A percentile compares a stretch with the other conserved stretches of the same genome.
phyloP scores from a whole-genome alignment of 1,140 invertebrate genomes.

The Atta texana region DNA sequence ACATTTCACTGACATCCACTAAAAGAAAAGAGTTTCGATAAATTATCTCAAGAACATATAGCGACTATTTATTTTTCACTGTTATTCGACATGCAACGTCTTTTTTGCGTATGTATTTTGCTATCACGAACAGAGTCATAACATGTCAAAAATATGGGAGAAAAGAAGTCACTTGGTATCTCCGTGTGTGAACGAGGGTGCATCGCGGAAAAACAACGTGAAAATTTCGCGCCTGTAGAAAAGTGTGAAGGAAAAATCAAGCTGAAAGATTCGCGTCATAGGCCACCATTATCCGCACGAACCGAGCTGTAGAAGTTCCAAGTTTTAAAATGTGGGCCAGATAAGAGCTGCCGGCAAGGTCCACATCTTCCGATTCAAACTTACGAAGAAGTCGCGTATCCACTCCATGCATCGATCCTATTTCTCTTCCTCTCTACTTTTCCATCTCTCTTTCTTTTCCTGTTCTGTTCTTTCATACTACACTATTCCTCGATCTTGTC shows the following conservation, averaged over 20 bases:
- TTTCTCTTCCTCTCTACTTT: constrained; percentile 3
- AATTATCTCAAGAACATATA: constrained; percentile 37
- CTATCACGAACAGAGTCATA: constrained; percentile 15
- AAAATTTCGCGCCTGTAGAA: constrained; percentile 26
- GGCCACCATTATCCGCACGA: constrained; percentile 50
- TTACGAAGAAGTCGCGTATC: constrained; percentile 73
- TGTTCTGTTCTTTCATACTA: neutral
- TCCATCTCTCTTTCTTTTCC: neutral
- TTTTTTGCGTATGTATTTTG: constrained; percentile 35
- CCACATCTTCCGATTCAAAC: constrained; percentile 76
- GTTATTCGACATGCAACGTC: constrained; percentile 49
- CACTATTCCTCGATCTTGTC: neutral
- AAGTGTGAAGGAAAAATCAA: neutral
- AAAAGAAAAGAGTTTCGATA: constrained; percentile 46
- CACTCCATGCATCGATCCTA: constrained; percentile 67
- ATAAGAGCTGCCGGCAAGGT: constrained; percentile 71
- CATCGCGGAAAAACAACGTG: neutral
- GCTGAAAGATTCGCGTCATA: constrained; percentile 62
- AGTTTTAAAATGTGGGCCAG: constrained; percentile 77
- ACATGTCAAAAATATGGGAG: neutral
- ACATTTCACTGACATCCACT: constrained; percentile 39
- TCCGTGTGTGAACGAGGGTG: neutral
- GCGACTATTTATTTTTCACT: constrained; percentile 33
- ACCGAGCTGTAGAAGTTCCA: constrained; percentile 58
- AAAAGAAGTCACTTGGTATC: neutral